Conservation (phyloP, 2,888 invertebrate genomes). For the Sarcophaga rosellei region DNA sequence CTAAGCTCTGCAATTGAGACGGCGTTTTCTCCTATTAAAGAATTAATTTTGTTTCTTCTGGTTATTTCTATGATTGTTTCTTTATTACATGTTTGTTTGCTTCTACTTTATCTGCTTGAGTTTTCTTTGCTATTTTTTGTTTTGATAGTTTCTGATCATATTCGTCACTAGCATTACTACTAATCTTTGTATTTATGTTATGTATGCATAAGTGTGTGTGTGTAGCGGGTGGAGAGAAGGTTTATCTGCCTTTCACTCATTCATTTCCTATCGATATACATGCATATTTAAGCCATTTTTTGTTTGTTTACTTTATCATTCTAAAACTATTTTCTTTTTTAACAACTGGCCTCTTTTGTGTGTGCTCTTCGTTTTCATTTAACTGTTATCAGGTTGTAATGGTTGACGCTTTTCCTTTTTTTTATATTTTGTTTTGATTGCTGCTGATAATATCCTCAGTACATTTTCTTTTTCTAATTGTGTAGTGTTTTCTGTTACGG, state of each 20-base stretch:
- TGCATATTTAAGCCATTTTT: not conserved
- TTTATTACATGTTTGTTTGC: not conserved
- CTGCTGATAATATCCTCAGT: conserved; percentile 34
- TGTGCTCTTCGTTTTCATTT: conserved; percentile 12
- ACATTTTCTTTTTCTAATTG: conserved; percentile 16
- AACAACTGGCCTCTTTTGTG: no score
- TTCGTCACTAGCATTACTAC: not conserved
- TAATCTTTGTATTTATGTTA: not conserved
- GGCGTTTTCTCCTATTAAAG: not conserved
- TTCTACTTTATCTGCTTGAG: not conserved
- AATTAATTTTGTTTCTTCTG: not conserved
- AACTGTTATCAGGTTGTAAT: conserved; percentile 42
- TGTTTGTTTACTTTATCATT: not conserved
- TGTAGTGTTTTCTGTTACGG: conserved; percentile 57
- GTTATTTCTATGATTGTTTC: not conserved
- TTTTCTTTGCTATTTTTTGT: not conserved
- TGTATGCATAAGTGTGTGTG: not conserved
- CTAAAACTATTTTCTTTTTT: not conserved
- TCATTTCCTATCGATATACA: not conserved
- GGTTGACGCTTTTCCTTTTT: conserved; percentile 33
- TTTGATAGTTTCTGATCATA: conserved; percentile 19
- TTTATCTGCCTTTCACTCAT: no score
- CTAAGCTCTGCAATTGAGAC: not conserved
- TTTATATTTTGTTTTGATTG: conserved; percentile 22
- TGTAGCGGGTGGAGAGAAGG: no score